These are phyloP conservation scores for Aelia acuminata DNA, from an alignment of 2,888 invertebrate genomes.

Conservation along the genomic window DNA sequence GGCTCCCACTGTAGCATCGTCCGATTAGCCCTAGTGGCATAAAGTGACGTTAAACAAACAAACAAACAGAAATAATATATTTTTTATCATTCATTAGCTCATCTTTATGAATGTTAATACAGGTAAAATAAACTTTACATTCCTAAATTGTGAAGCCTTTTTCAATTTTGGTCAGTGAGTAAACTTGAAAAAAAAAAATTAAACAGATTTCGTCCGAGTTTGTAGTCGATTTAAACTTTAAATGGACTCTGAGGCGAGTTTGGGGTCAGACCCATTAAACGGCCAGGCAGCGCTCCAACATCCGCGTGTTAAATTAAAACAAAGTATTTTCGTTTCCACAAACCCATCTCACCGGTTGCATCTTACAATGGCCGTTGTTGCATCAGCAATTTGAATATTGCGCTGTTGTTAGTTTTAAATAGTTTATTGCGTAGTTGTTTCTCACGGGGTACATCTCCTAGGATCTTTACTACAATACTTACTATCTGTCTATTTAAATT, in stretches of 20 bases:
- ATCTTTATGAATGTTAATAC: too few species aligned
- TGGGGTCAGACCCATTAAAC: neutral
- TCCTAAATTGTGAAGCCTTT: neutral
- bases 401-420: constrained; percentile 12
- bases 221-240: neutral
- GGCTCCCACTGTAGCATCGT: too few species aligned
- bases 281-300: neutral
- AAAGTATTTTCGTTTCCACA: neutral
- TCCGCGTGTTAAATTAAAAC: constrained; percentile 13
- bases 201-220: neutral
- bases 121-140: too few species aligned
- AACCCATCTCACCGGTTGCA: neutral
- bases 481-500: neutral
- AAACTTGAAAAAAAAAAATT: too few species aligned
- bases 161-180: too few species aligned
- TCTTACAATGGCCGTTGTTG: neutral
- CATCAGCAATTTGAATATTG: constrained; percentile 7
- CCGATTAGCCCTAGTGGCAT: too few species aligned
- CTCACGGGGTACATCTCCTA: neutral
- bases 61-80: too few species aligned
- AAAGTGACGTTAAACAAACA: too few species aligned
- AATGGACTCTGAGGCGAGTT: neutral
- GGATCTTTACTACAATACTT: too few species aligned
- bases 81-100: too few species aligned
- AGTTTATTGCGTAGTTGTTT: constrained; percentile 3